Base-by-base conservation (phyloP, 2,113 vertebrate genomes). In the Triplophysa tibetana region DNA sequence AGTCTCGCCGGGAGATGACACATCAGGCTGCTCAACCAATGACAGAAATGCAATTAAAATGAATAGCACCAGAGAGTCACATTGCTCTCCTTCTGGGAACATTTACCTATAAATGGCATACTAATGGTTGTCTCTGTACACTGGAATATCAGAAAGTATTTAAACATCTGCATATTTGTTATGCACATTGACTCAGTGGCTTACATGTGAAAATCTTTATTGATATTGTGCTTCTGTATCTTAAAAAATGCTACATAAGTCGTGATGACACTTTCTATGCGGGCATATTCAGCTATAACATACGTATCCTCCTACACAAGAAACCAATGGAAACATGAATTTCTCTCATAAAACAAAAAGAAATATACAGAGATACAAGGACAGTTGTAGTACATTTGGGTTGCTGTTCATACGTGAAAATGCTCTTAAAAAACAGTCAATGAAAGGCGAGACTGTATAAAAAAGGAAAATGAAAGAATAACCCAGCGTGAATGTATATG, bases 241-340 rank as follows among this genome's bases (percentile, higher is more conserved):
- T 70, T 70, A 17, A 54, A 38, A 6, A 52, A 54, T 70, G n/a
- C 52, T 17, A 29, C 17, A 19, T n/a, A 26, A 48, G 24, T 24
- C 12, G 19, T 54, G 23, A 26, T 6, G 23, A 26, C 24, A 70
- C 33, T 29, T 38, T 72, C 21, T n/a, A 38, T 21, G 54, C 48
- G 56, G 50, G 19, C 70, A 60, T 33, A 41, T 60, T 41, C 52
- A 60, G 52, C 52, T 60, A 14, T 73, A 60, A 60, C 56, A 23
- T 58, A 60, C 23, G 29, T n/a, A n/a, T 23, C 33, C 70, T 41
- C 14, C 54, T 60, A 70, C 52, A 56, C 1, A 12, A 41, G 26
- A 73, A 45, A 60, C 1, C 60, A 73, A 17, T 13, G 70, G 41
- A 73, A 73, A 41, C 70, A 73, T 41, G 8, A 73, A 60, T 73